Evolutionary conservation across 2,113 vertebrate species (phyloP), one percentile per base, ranked within the genome.

Genomic region (Antennarius striatus): DNA sequence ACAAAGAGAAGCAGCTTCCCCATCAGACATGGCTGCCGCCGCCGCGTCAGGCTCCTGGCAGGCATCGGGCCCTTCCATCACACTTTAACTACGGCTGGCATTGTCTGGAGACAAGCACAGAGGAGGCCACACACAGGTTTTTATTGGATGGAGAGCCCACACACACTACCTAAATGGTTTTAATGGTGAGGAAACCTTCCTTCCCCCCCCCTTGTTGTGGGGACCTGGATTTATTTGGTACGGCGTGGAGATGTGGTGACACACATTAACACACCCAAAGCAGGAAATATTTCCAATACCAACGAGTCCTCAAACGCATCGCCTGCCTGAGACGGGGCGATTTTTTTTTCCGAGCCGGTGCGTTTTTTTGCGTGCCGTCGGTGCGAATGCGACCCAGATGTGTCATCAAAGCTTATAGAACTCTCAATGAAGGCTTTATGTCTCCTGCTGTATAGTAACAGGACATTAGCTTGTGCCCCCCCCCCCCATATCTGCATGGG

Each of bases 81-180:
- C 82, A 56, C 68, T 81, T 75, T 77, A 85, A 92, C 81, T 66
- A 16, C 14, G 55, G 75, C 56, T 48, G 60, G 49, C 77, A 80
- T 88, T 84, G 81, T 88, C 56, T 56, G 47, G 52, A 75, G 77
- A 85, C 75, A 40, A 7, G 52, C 65, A 43, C 55, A 66, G 74
- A 59, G 73, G 72, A 77, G 80, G 78, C 86, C 85, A 87, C 88
- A 88, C 85, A 86, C 82, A 47, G 70, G 77, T 82, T 87, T 88
- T 86, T 36, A 36, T 36, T 36, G 32, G 83, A 72, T 63, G 57
- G 50, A 43, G 43, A 48, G 16, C 66, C 72, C 73, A 73, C 79
- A 86, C 71, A 80, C 79, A 57, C 55, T 5, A 74, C 45, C 53
- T 58, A 75, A 69, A 61, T 11, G 11, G 56, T 68, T 88, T 57